phyloP scores from a whole-genome alignment of 1,140 invertebrate genomes.

The Drosophila asahinai region DNA sequence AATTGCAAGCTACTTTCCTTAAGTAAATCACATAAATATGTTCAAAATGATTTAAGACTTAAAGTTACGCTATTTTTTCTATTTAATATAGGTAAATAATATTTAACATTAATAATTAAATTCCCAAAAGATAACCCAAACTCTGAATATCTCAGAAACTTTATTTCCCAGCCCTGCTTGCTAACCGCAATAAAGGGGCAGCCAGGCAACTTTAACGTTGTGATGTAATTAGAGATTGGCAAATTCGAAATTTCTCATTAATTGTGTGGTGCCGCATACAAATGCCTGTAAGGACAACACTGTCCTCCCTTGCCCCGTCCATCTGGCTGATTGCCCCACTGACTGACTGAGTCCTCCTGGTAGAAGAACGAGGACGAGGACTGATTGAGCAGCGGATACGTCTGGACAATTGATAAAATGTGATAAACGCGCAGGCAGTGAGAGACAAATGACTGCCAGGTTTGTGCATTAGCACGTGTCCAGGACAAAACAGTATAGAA shows the following conservation, averaged over 20 bases:
- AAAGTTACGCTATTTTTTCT: not conserved
- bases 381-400: slow-evolving; percentile 78
- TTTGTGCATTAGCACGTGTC: slow-evolving; percentile 72
- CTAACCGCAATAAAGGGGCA: not conserved
- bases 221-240: slow-evolving; percentile 84
- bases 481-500: slow-evolving; percentile 13
- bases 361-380: slow-evolving; percentile 21
- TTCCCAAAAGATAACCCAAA: not conserved
- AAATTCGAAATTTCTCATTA: slow-evolving; percentile 84
- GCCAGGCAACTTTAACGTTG: slow-evolving; percentile 26
- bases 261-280: slow-evolving; percentile 67
- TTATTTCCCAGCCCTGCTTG: slow-evolving; percentile 10
- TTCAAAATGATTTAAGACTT: too few species aligned
- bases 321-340: slow-evolving; percentile 8
- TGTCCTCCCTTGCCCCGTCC: slow-evolving; percentile 1
- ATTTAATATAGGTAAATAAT: not conserved
- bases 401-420: slow-evolving; percentile 83
- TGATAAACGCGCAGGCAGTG: slow-evolving; percentile 65
- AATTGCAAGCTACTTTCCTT: too few species aligned
- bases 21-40: too few species aligned
- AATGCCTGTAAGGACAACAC: slow-evolving; percentile 31
- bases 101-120: not conserved
- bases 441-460: slow-evolving; percentile 76
- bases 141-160: not conserved
- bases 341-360: slow-evolving; percentile 5